Base-by-base conservation (phyloP, 2,888 invertebrate species). In the Pandemis heparana region DNA sequence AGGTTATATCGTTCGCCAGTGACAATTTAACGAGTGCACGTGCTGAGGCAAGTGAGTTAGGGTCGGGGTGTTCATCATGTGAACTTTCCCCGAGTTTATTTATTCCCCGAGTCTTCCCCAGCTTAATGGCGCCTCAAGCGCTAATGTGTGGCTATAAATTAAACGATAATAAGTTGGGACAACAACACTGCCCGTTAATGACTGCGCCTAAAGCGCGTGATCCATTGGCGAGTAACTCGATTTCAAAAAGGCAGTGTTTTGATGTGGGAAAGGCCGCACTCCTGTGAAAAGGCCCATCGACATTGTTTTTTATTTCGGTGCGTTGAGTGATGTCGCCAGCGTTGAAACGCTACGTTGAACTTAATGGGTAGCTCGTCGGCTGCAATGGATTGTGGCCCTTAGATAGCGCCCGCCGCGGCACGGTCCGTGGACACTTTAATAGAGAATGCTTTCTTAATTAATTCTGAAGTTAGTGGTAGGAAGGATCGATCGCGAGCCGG, bases 151-250 rank as follows among this genome's bases (percentile, higher is more conserved):
- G 89, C 85, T 88, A 92, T 94, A 93, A 94, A 94, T 94, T 92
- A 91, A 88, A 87, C 91, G 92, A 91, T 94, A 93, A 94, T 93
- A 94, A 92, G 92, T 92, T 91, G 86, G 89, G 93, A 92, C 92
- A 92, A 91, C 91, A 90, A 86, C 91, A 87, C 82, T 83, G 87
- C 74, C 86, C 85, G 87, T 89, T 87, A 88, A 89, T 86, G 87
- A 86, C 84, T 82, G 60, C 32, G 39, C 69, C 70, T 74, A 70
- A 70, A 69, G 69, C 60, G 68, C 73, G 64, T 74, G 64, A 74
- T 74, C 74, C 74, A 70, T 74, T 70, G 74, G 65, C 73, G 68
- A 74, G 53, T 74, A 74, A 74, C 70, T 69, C 60, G 65, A 74
- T 74, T 65, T 61, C 64, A n/a, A 64, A 73, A 74, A 61, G 74